Conservation (phyloP, 1,140 invertebrate species). For the Lepidurus arcticus region DNA sequence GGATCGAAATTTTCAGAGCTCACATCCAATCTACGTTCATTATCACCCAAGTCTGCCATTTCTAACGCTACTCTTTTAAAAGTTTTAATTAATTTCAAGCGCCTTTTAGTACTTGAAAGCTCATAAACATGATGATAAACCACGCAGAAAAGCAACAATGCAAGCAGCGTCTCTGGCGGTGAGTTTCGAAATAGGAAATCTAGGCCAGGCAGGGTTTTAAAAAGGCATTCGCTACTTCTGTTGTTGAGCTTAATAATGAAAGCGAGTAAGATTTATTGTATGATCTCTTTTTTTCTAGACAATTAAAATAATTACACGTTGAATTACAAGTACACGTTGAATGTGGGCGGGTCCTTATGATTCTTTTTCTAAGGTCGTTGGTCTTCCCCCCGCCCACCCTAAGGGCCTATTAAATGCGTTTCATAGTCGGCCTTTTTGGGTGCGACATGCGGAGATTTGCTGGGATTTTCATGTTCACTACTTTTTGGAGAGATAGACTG, state of each 20-base stretch:
- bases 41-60: conserved; percentile 17
- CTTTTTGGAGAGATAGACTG: no score
- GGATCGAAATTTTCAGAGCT: conserved; percentile 61
- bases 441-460: neutral
- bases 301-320: neutral
- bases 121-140: no score
- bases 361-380: neutral
- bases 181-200: neutral
- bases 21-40: conserved; percentile 57
- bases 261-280: neutral
- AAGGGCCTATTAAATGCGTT: conserved; percentile 31
- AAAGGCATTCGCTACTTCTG: neutral
- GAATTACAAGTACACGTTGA: neutral
- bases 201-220: neutral
- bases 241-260: neutral
- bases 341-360: neutral
- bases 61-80: neutral
- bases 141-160: neutral
- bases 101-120: no score
- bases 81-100: no score
- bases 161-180: neutral
- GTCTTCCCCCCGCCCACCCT: conserved; percentile 30
- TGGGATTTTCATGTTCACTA: no score
- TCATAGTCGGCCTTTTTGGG: neutral
- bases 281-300: neutral